These are phyloP conservation scores for Xanthia togata DNA, from an alignment of 2,888 invertebrate species.

Conservation along the genomic window DNA sequence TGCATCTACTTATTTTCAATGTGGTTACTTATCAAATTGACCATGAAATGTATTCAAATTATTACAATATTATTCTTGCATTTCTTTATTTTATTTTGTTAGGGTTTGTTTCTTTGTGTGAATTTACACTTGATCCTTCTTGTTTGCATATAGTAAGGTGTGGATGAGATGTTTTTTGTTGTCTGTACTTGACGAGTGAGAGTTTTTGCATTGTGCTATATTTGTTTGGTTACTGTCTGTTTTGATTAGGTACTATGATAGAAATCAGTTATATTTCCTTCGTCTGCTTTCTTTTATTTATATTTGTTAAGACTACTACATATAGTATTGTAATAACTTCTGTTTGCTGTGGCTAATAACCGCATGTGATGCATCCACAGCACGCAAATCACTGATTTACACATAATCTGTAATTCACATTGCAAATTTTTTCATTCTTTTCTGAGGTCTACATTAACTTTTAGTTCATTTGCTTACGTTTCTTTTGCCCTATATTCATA, in stretches of 20 bases:
- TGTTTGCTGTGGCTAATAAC: no score
- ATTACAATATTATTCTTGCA: slow-evolving; percentile 62
- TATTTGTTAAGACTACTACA: not conserved
- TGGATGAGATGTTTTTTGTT: slow-evolving; percentile 39
- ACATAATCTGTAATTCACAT: slow-evolving; percentile 3
- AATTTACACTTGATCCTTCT: slow-evolving; percentile 68
- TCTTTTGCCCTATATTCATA: slow-evolving; percentile 23
- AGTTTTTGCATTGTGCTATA: slow-evolving; percentile 4
- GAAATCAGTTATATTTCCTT: not conserved
- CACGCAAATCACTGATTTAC: not conserved
- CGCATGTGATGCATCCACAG: not conserved
- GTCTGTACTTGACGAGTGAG: slow-evolving; percentile 14
- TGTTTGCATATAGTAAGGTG: slow-evolving; percentile 73
- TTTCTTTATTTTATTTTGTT: slow-evolving; percentile 50
- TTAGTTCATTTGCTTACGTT: slow-evolving; percentile 1
- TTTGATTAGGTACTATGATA: not conserved
- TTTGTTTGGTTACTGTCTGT: not conserved
- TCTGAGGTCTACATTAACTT: slow-evolving; percentile 19
- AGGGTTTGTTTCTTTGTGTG: slow-evolving; percentile 65
- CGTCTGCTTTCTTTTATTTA: not conserved
- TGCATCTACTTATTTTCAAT: slow-evolving; percentile 66
- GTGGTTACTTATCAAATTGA: slow-evolving; percentile 86
- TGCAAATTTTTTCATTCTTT: not conserved
- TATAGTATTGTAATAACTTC: not conserved
- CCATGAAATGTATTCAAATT: slow-evolving; percentile 83